Evolutionary conservation across 2,113 vertebrate genomes (phyloP).

Genomic region (Rhagologus leucostigma): DNA sequence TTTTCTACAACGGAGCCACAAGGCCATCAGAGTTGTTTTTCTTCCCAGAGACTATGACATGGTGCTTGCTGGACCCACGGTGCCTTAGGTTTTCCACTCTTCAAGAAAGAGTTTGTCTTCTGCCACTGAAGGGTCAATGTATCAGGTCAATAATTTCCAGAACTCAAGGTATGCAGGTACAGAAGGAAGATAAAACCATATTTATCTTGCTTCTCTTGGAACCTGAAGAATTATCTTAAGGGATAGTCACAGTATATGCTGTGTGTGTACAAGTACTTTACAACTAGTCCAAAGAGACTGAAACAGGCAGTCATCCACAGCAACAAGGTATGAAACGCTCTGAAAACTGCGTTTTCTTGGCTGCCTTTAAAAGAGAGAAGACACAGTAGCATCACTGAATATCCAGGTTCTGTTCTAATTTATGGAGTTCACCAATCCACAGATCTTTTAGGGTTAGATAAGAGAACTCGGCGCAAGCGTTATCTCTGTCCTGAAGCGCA

Average conservation of each 20-base stretch:
- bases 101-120: not conserved
- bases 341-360: not conserved
- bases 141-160: not conserved
- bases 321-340: not conserved
- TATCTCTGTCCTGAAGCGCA: not conserved
- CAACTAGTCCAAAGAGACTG: not conserved
- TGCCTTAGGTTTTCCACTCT: not conserved
- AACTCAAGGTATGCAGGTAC: not conserved
- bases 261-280: no score
- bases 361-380: not conserved
- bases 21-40: not conserved
- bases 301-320: not conserved
- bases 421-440: not conserved
- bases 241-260: rapidly evolving
- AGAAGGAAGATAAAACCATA: not conserved
- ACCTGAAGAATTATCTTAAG: not conserved
- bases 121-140: not conserved
- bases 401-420: not conserved
- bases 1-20: not conserved
- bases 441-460: not conserved
- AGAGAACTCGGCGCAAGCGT: not conserved
- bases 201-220: not conserved
- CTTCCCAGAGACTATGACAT: not conserved
- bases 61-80: rapidly evolving
- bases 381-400: not conserved